These are phyloP conservation scores for Chrysomela aeneicollis DNA, from an alignment of 2,888 invertebrate species.

Conservation along the genomic window DNA sequence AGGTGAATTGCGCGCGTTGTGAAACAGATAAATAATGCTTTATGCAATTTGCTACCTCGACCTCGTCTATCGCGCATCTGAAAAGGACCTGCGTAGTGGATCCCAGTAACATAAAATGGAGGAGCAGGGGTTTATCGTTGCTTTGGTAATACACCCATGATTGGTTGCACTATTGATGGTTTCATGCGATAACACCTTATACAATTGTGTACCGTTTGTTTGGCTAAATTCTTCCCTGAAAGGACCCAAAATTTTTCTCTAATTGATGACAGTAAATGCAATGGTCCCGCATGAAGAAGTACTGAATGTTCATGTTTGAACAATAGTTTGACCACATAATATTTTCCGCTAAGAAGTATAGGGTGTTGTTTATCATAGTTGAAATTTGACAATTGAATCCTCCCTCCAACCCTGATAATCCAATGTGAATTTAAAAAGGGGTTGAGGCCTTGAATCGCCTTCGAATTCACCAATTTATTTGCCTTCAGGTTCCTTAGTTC, in stretches of 20 bases:
- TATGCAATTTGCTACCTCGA: neutral
- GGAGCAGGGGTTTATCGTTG: neutral
- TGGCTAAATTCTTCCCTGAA: neutral
- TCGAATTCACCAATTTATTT: neutral
- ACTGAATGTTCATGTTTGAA: neutral
- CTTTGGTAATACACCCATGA: neutral
- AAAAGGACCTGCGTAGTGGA: neutral
- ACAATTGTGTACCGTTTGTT: neutral
- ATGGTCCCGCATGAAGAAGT: neutral
- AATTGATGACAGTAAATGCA: neutral
- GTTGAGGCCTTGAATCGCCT: too few species aligned
- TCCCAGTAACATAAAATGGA: neutral
- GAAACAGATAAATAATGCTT: neutral
- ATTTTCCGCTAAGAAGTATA: neutral
- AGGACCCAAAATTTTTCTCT: neutral
- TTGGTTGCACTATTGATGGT: neutral
- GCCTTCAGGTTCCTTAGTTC: neutral
- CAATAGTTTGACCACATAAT: neutral
- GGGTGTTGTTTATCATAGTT: slow-evolving; percentile 1
- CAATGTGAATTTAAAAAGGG: neutral
- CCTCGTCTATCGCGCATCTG: neutral
- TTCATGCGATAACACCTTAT: neutral
- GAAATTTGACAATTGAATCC: neutral
- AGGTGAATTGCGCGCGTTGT: neutral
- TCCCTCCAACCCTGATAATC: neutral